A percentile compares a stretch with the other conserved stretches of the same genome.
Conservation (phyloP, 2,888 invertebrate genomes). For the Pherbina coryleti region DNA sequence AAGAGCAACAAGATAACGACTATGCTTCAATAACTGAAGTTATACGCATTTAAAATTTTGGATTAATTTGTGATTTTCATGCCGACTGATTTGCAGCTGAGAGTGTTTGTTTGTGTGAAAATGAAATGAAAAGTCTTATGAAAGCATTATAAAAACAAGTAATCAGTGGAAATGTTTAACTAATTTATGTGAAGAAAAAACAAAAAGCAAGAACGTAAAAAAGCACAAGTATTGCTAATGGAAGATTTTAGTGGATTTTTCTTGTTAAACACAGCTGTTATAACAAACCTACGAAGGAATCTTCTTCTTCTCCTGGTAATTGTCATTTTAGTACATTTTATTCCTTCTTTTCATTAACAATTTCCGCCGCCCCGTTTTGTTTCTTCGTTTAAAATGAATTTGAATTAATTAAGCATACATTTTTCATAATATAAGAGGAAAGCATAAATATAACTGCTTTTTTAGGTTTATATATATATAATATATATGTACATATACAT, state of each 20-base stretch:
- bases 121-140: background rate
- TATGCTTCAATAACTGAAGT: too few relatives aligned
- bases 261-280: background rate
- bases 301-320: background rate
- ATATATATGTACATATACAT: background rate
- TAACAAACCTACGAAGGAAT: too few relatives aligned
- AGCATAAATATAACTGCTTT: too few relatives aligned
- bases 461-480: constrained; percentile 12
- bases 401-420: constrained; percentile 25
- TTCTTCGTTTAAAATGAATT: constrained; percentile 14
- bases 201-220: background rate
- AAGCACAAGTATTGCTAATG: constrained; percentile 50
- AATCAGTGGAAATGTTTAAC: background rate
- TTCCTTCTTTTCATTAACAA: background rate
- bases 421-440: constrained; percentile 12
- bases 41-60: too few relatives aligned
- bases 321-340: too few relatives aligned
- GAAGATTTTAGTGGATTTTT: constrained; percentile 51
- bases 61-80: too few relatives aligned
- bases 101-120: too few relatives aligned
- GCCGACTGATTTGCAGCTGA: too few relatives aligned
- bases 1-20: too few relatives aligned
- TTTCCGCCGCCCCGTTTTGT: background rate
- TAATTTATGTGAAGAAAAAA: background rate
- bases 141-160: background rate